Conservation (phyloP, 2,797 vertebrate genomes). For the Melanotaenia nigrans region DNA sequence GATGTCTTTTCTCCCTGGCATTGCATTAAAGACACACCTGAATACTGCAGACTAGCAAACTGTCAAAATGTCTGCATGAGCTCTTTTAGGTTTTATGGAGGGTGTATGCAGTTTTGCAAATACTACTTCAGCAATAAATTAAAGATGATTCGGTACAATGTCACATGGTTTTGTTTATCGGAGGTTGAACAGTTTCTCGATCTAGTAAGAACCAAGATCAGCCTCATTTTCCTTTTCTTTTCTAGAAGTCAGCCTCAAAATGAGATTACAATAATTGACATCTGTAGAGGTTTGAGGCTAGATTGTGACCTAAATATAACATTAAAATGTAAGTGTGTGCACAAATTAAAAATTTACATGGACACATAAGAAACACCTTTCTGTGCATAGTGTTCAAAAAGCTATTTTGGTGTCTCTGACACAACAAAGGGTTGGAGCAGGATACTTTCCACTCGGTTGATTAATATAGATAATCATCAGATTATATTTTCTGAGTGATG, state of each 20-base stretch:
- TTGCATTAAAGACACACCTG: background rate
- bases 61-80: background rate
- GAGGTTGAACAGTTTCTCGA: background rate
- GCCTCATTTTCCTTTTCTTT: background rate
- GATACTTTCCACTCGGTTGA: background rate
- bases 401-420: background rate
- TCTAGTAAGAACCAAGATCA: background rate
- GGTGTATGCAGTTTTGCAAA: background rate
- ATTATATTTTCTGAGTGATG: background rate
- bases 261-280: background rate
- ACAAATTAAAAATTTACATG: background rate
- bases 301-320: background rate
- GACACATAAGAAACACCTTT: background rate
- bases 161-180: no score
- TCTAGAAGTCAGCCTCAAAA: background rate
- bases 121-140: background rate
- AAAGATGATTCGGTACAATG: background rate
- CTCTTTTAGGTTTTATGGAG: background rate
- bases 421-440: background rate
- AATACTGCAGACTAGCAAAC: background rate
- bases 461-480: background rate
- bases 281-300: background rate
- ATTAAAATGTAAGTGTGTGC: no score
- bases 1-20: background rate
- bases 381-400: background rate